Evolutionary conservation across 92 coral and sea anemone species (phyloP).

Genomic region (Phenganax subtilis): DNA sequence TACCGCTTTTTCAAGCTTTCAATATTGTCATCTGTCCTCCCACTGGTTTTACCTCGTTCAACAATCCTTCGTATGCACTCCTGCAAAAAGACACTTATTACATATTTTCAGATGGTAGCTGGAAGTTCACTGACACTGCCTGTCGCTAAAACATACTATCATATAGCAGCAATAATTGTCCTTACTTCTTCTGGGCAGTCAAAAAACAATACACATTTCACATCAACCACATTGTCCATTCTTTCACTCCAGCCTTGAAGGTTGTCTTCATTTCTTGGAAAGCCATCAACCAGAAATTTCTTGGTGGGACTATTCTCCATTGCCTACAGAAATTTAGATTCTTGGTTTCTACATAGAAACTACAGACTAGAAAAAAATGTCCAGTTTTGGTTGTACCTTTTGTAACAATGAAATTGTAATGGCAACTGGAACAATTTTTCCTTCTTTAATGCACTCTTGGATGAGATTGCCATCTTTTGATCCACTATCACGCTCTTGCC

Average conservation of each 20-base stretch:
- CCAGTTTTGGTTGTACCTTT: constrained; percentile 52
- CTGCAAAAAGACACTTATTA: constrained; percentile 39
- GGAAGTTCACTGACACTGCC: background rate
- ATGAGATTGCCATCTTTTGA: constrained; percentile 96
- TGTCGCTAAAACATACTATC: background rate
- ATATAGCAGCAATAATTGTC: background rate
- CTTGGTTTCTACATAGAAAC: background rate
- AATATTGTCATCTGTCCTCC: constrained; percentile 85
- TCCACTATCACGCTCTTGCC: constrained; percentile 90
- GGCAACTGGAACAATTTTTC: constrained; percentile 94
- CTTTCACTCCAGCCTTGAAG: constrained; percentile 71
- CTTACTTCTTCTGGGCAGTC: constrained; percentile 89
- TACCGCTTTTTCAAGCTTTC: constrained; percentile 84
- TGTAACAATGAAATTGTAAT: constrained; percentile 79
- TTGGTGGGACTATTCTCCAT: constrained; percentile 65
- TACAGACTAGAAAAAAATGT: background rate
- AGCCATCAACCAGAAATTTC: constrained; percentile 89
- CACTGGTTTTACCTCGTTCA: constrained; percentile 86
- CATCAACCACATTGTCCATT: constrained; percentile 71
- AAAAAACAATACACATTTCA: constrained; percentile 78
- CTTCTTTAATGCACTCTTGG: constrained; percentile 73
- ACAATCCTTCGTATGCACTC: constrained; percentile 80
- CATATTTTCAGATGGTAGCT: background rate
- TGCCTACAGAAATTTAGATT: constrained; percentile 54
- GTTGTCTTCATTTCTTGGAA: constrained; percentile 95